Percentiles rank a stretch among this genome's conserved stretches.
phyloP scores from a whole-genome alignment of 2,797 vertebrate species.

The Rhodeus uyekii region DNA sequence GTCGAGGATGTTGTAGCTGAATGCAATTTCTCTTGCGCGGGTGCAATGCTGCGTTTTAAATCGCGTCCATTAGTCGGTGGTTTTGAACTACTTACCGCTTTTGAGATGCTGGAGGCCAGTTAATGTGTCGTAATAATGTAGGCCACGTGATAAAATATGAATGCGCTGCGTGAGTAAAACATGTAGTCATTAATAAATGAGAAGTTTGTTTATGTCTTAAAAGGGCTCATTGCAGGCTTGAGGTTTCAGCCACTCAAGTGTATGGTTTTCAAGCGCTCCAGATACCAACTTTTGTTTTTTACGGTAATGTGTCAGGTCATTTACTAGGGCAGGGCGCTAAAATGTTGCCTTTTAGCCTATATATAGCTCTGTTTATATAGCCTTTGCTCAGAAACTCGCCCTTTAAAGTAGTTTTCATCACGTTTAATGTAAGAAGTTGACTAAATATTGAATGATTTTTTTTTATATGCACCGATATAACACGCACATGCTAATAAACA shows the following conservation, averaged over 20 bases:
- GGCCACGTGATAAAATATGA: constrained; percentile 26
- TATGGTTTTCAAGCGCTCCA: not conserved
- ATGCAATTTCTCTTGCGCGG: not conserved
- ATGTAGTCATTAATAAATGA: constrained; percentile 40
- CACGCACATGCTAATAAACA: not conserved
- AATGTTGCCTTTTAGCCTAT: not conserved
- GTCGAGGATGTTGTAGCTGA: constrained; percentile 8
- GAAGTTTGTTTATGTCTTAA: constrained; percentile 28
- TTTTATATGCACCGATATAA: not conserved
- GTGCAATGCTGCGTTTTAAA: not conserved
- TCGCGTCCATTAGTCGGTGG: constrained; percentile 13
- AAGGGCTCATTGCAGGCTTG: not conserved
- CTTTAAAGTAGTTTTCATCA: not conserved
- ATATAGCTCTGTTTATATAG: not conserved
- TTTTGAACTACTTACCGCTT: constrained; percentile 17
- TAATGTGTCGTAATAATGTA: constrained; percentile 34
- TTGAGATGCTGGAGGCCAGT: constrained; percentile 17
- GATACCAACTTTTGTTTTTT: constrained; percentile 1
- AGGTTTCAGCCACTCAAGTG: not conserved
- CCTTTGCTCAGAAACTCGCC: not conserved
- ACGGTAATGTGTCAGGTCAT: not conserved
- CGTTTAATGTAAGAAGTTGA: not conserved
- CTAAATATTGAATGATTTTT: not conserved
- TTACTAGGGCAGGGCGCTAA: not conserved
- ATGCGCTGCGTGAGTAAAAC: constrained; percentile 12